Evolutionary conservation across 2,888 invertebrate species (phyloP), one percentile per base, ranked within the genome.

Genomic region (Pachycephus smyrnensis): DNA sequence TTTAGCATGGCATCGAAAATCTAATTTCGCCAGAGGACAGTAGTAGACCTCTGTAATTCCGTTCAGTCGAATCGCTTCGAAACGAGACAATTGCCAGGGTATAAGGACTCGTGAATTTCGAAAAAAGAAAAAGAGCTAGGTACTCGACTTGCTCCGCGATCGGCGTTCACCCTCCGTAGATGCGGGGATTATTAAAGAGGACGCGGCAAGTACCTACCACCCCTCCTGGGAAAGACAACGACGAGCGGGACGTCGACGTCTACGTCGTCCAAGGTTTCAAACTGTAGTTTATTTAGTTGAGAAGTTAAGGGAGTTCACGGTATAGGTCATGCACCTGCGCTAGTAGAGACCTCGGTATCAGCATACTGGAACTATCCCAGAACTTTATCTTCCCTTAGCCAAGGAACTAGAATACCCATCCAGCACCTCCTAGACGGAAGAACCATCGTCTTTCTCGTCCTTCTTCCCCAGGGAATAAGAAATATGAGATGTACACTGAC

Each of bases 251-350:
- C 75, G 75, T 79, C 76, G 77, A 76, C 79, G 78, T 77, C 82
- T 76, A 77, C 81, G 79, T 78, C 78, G 81, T 81, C 80, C 80
- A 80, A 84, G 80, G 83, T 85, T 85, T 86, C 85, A 85, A 86
- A 85, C 83, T 84, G 83, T 83, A 84, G 85, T 88, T 88, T 88
- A 88, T 89, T 88, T 87, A 85, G 83, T 85, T 83, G 84, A 83
- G 81, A 87, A 88, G 84, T 88, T 89, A 79, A 79, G 79, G 76
- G 79, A 71, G 71, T 71, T 71, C 78, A 75, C 80, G 83, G 77
- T 75, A 76, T 80, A 77, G 79, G 80, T 83, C 77, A 75, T 68
- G 71, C 74, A 73, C 69, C 75, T 73, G 35, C 68, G 73, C 55
- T 55, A 15, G 35, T 81, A 75, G 77, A 75, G 35, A 35, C 71